A percentile compares a stretch with the other conserved stretches of the same genome.
These are phyloP conservation scores for Notocelia uddmanniana DNA, from an alignment of 2,888 invertebrate genomes.

Conservation along the genomic window DNA sequence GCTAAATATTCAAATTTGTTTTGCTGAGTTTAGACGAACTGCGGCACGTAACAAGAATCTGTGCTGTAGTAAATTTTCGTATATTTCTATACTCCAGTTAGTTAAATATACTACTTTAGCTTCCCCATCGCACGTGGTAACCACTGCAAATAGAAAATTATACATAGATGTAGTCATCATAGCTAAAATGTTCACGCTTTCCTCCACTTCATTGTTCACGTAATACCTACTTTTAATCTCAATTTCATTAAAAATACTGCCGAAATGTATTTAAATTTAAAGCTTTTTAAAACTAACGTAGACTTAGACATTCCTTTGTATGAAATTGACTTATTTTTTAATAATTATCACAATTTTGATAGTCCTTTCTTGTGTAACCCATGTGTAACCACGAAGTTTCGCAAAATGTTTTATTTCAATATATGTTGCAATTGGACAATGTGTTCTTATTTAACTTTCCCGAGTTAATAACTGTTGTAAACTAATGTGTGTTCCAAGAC, in stretches of 20 bases:
- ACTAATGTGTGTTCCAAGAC: too few species aligned
- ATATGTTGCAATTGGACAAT: constrained; percentile 54
- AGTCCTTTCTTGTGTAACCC: constrained; percentile 32
- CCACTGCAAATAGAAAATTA: constrained; percentile 15
- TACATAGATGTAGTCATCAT: constrained; percentile 12
- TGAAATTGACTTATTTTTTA: constrained; percentile 38
- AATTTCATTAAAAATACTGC: constrained; percentile 37
- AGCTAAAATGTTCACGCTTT: constrained; percentile 14
- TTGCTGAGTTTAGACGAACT: too few species aligned
- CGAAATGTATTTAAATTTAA: constrained; percentile 47
- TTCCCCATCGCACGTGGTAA: neutral
- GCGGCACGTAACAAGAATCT: too few species aligned
- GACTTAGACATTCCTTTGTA: constrained; percentile 33
- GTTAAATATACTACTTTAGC: neutral
- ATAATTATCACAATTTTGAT: constrained; percentile 38
- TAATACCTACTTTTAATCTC: constrained; percentile 16
- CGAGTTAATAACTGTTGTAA: too few species aligned
- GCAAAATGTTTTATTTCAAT: constrained; percentile 56
- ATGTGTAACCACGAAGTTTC: constrained; percentile 50
- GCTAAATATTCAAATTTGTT: too few species aligned
- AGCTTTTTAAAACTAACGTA: constrained; percentile 28
- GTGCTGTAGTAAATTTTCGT: neutral
- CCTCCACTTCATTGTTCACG: constrained; percentile 2
- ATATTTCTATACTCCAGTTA: neutral
- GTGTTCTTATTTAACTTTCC: constrained; percentile 40